phyloP scores from a whole-genome alignment of 2,113 vertebrate species.

The Psophia crepitans region DNA sequence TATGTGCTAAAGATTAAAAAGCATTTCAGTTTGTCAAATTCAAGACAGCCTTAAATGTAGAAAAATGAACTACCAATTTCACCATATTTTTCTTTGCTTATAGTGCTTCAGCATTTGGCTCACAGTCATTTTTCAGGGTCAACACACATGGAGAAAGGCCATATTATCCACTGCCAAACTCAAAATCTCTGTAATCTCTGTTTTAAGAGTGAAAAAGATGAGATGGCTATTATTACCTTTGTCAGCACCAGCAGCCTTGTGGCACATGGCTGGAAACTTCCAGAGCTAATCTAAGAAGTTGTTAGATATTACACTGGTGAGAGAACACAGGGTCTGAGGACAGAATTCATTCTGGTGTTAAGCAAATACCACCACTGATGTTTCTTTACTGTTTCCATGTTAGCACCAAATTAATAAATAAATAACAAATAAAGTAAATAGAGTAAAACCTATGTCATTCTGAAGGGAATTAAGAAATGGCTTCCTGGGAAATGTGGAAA shows the following conservation, averaged over 20 bases:
- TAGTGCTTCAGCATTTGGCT: not conserved
- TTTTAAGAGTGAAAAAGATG: not conserved
- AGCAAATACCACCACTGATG: not conserved
- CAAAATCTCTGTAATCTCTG: not conserved
- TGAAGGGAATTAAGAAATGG: not conserved
- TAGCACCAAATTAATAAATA: not conserved
- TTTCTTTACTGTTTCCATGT: not conserved
- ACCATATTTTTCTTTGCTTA: not conserved
- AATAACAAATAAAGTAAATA: not conserved
- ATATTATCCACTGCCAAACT: not conserved
- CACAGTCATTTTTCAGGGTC: not conserved
- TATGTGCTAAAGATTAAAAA: not conserved
- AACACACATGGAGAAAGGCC: not conserved
- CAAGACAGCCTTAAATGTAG: not conserved
- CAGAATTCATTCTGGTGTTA: not conserved
- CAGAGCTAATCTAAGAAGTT: not conserved
- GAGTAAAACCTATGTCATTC: not conserved
- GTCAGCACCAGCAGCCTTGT: not conserved
- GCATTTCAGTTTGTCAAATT: not conserved
- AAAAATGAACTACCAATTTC: not conserved
- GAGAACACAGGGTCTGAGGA: not conserved
- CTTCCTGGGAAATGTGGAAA: not conserved
- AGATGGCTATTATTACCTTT: not conserved
- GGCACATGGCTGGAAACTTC: not conserved
- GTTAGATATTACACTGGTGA: not conserved